These are phyloP conservation scores for Drosophila eugracilis DNA, from an alignment of 1,140 invertebrate species.

Conservation along the genomic window DNA sequence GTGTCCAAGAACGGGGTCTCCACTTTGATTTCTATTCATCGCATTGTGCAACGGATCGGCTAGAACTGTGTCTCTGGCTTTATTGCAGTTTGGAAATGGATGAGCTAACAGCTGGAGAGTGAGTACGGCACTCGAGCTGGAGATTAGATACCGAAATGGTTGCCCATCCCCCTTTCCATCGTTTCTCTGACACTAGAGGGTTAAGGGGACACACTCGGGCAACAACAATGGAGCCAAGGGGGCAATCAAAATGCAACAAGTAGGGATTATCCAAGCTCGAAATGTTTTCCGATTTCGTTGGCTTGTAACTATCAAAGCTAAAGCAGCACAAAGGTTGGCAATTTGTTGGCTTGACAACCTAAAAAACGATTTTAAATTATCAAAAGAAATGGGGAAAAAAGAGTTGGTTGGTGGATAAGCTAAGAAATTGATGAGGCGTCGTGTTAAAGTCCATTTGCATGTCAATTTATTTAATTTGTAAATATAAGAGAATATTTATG, in stretches of 20 bases:
- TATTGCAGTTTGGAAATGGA: slow-evolving; percentile 79
- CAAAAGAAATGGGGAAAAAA: slow-evolving; percentile 5
- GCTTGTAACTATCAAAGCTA: slow-evolving; percentile 11
- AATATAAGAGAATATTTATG: neutral
- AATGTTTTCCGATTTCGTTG: slow-evolving; percentile 22
- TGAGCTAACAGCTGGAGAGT: slow-evolving; percentile 81
- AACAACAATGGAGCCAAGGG: slow-evolving; percentile 31
- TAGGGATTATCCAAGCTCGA: slow-evolving; percentile 48
- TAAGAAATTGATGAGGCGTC: slow-evolving; percentile 5
- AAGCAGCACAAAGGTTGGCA: slow-evolving; percentile 43
- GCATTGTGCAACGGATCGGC: slow-evolving; percentile 32
- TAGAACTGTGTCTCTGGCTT: slow-evolving; percentile 59
- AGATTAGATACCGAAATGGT: slow-evolving; percentile 76
- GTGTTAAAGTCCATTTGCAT: neutral
- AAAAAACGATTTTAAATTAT: slow-evolving; percentile 40
- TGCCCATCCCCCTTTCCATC: slow-evolving; percentile 26
- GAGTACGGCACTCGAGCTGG: slow-evolving; percentile 68
- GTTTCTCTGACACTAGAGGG: neutral
- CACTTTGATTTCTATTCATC: slow-evolving; percentile 52
- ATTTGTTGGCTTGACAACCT: slow-evolving; percentile 47
- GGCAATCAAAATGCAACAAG: slow-evolving; percentile 51
- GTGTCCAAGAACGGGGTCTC: slow-evolving; percentile 34
- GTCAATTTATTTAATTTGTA: neutral
- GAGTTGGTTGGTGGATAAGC: too few relatives aligned
- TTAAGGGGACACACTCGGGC: slow-evolving; percentile 6